These are phyloP conservation scores for Chauna torquata DNA, from an alignment of 2,113 vertebrate genomes.

Conservation along the genomic window DNA sequence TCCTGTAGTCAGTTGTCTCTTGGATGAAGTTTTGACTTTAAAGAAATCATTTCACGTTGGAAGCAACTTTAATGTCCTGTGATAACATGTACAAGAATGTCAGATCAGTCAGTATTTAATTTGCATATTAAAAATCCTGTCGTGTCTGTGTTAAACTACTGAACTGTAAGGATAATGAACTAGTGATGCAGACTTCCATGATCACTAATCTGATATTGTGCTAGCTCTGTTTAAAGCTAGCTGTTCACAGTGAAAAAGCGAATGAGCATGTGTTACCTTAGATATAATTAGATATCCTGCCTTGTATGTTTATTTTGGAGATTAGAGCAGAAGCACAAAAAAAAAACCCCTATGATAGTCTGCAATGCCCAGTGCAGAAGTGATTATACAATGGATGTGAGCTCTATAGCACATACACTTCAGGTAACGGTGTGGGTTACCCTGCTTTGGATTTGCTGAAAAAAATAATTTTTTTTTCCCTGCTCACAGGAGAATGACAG, in stretches of 20 bases:
- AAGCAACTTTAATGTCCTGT: slow-evolving; percentile 1
- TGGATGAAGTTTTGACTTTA: neutral
- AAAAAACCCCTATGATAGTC: neutral
- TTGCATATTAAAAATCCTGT: slow-evolving; percentile 20
- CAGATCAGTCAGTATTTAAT: slow-evolving; percentile 43
- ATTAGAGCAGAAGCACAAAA: neutral
- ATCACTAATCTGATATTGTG: slow-evolving; percentile 28
- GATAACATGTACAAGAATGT: slow-evolving; percentile 40
- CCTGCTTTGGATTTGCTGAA: neutral
- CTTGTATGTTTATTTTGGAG: slow-evolving; percentile 11
- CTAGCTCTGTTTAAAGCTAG: slow-evolving; percentile 4
- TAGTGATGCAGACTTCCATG: neutral
- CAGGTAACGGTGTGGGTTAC: neutral
- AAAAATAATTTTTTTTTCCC: neutral
- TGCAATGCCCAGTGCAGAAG: neutral
- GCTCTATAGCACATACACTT: neutral
- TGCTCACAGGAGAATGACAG: neutral
- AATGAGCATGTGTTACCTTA: slow-evolving; percentile 7
- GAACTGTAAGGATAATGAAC: slow-evolving; percentile 9
- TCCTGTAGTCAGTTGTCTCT: neutral
- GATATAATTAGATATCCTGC: neutral
- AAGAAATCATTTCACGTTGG: slow-evolving; percentile 1
- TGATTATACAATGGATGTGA: rapidly evolving
- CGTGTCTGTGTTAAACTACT: slow-evolving; percentile 24
- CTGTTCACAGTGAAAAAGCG: neutral